Conservation (phyloP, 2,888 invertebrate genomes). For the Copidosoma aretas region DNA sequence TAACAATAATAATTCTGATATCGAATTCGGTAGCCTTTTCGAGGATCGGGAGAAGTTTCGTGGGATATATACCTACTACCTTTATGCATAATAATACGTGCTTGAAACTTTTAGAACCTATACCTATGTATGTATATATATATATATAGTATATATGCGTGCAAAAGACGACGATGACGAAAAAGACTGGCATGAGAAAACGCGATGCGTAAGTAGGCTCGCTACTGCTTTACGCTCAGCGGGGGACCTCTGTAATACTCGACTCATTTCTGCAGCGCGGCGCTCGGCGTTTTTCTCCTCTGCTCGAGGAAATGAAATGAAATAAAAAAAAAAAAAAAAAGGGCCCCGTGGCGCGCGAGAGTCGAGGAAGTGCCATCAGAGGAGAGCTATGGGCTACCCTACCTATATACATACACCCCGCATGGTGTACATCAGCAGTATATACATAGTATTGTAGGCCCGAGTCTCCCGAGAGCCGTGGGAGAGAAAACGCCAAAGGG, state of each 20-base stretch:
- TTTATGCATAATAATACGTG: background rate
- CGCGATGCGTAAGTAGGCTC: no score
- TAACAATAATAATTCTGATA: no score
- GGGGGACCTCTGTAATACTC: background rate
- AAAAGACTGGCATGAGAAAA: no score
- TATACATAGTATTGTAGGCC: no score
- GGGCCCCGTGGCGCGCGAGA: conserved; percentile 11
- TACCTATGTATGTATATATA: no score
- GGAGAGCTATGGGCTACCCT: no score
- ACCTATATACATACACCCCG: no score
- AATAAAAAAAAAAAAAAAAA: no score
- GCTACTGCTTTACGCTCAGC: background rate
- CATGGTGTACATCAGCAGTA: background rate
- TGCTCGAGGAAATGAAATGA: no score
- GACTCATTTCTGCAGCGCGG: background rate
- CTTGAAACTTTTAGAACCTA: no score
- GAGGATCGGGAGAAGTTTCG: background rate
- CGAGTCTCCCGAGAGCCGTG: conserved; percentile 27
- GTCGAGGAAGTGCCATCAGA: conserved; percentile 4
- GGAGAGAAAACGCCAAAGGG: conserved; percentile 11
- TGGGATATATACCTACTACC: background rate
- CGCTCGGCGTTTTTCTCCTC: background rate
- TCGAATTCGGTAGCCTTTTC: background rate
- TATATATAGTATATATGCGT: no score
- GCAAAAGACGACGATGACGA: no score